These are phyloP conservation scores for Nyctalus aviator DNA, from an alignment of 2,797 vertebrate genomes.

Conservation along the genomic window DNA sequence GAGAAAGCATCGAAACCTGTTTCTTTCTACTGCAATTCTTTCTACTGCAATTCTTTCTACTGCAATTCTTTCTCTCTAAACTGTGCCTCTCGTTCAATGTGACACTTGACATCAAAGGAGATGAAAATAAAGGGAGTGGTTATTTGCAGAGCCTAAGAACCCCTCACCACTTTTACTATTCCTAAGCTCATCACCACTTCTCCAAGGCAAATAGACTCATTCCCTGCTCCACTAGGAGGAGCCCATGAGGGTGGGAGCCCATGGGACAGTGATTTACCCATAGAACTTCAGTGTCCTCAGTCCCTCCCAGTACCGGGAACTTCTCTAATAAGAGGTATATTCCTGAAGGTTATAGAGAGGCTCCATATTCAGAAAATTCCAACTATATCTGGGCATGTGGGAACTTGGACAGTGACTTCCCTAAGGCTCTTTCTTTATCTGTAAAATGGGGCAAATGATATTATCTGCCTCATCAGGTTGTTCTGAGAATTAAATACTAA, in stretches of 20 bases:
- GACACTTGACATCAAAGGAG: not conserved
- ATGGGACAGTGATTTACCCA: not conserved
- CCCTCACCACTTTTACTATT: not conserved
- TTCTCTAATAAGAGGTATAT: not conserved
- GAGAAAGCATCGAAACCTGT: rapidly evolving
- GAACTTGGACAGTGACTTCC: not conserved
- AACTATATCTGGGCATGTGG: not conserved
- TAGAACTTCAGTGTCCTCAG: not conserved
- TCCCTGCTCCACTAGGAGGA: not conserved
- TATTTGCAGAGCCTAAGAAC: constrained; percentile 15
- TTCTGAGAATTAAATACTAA: not conserved
- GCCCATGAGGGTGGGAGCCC: too few species aligned
- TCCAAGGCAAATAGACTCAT: not conserved
- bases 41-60: not conserved
- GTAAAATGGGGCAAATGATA: not conserved
- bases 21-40: constrained; percentile 7
- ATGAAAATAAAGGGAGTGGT: not conserved
- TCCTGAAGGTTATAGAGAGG: not conserved
- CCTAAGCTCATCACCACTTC: not conserved
- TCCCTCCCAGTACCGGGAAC: too few species aligned
- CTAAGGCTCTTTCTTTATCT: not conserved
- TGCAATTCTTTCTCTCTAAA: not conserved
- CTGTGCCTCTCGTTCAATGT: not conserved
- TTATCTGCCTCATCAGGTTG: not conserved
- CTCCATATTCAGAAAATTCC: not conserved